A percentile compares a stretch with the other conserved stretches of the same genome.
Conservation (phyloP, 2,888 invertebrate genomes). For the Acleris cristana region DNA sequence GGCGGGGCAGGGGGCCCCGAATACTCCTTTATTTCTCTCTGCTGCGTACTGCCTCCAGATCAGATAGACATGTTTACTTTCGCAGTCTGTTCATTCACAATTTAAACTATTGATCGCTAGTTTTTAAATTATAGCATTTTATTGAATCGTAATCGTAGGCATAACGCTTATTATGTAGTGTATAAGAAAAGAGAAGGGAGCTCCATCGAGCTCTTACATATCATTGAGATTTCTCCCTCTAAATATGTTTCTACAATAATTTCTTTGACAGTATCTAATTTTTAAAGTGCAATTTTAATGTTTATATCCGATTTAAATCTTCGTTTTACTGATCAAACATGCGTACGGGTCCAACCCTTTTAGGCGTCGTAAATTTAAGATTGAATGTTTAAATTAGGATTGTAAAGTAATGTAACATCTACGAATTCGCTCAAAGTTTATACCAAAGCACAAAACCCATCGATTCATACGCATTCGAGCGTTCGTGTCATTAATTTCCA, state of each 20-base stretch:
- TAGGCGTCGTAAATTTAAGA: slow-evolving; percentile 78
- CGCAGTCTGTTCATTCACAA: slow-evolving; percentile 41
- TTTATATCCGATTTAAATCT: slow-evolving; percentile 58
- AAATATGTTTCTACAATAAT: slow-evolving; percentile 67
- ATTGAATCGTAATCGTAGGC: slow-evolving; percentile 71
- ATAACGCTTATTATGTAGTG: slow-evolving; percentile 78
- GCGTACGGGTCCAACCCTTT: slow-evolving; percentile 83
- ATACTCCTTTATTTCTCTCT: slow-evolving; percentile 39
- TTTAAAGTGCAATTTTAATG: slow-evolving; percentile 68
- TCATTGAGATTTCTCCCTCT: slow-evolving; percentile 83
- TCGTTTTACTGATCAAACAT: slow-evolving; percentile 73
- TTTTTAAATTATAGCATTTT: slow-evolving; percentile 66
- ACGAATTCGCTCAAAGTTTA: slow-evolving; percentile 82
- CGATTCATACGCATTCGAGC: slow-evolving; percentile 78
- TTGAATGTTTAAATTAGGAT: slow-evolving; percentile 79
- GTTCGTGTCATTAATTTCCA: slow-evolving; percentile 70
- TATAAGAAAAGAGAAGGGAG: slow-evolving; percentile 71
- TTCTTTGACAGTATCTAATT: slow-evolving; percentile 63
- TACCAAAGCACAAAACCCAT: slow-evolving; percentile 84
- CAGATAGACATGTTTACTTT: slow-evolving; percentile 42
- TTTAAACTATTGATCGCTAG: slow-evolving; percentile 63
- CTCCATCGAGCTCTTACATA: slow-evolving; percentile 82
- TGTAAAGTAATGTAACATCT: slow-evolving; percentile 76
- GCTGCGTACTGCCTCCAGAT: slow-evolving; percentile 50
- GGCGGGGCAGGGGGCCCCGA: slow-evolving; percentile 30